Percentiles rank a stretch among this genome's conserved stretches.
Evolutionary conservation across 2,113 vertebrate species (phyloP).

Genomic region (Prunella fulvescens): DNA sequence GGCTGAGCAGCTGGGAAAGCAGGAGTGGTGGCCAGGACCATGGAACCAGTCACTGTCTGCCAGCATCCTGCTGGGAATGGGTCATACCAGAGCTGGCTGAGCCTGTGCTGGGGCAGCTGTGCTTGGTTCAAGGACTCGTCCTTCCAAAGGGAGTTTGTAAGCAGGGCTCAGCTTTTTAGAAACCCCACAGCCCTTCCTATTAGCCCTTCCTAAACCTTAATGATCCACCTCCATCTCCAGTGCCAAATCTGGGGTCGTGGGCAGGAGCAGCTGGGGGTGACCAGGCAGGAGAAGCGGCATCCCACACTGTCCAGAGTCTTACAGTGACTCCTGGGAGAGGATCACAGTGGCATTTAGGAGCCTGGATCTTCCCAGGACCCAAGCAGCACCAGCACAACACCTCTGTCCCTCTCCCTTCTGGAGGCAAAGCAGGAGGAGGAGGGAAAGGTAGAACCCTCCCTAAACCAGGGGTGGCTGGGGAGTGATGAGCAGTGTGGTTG

Average conservation of each 20-base stretch:
- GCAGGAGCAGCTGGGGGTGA: not conserved
- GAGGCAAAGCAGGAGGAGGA: not conserved
- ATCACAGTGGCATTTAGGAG: not conserved
- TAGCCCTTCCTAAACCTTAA: not conserved
- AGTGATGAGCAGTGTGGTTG: not conserved
- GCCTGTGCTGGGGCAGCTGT: not conserved
- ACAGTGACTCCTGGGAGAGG: not conserved
- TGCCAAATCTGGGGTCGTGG: rapidly evolving
- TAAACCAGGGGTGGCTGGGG: rapidly evolving
- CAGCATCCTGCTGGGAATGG: not conserved
- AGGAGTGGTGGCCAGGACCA: not conserved
- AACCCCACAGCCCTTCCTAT: not conserved
- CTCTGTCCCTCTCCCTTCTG: not conserved
- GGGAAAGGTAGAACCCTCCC: not conserved
- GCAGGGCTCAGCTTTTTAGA: not conserved
- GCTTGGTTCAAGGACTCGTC: not conserved
- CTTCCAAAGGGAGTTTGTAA: not conserved
- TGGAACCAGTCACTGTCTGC: not conserved
- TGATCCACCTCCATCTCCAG: not conserved
- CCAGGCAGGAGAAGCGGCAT: not conserved
- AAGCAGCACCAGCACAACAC: not conserved
- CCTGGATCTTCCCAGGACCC: not conserved
- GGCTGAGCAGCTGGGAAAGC: constrained; percentile 1
- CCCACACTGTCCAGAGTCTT: rapidly evolving
- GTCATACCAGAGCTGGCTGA: not conserved